Evolutionary conservation across 2,113 vertebrate species (phyloP).

Genomic region (Chiloscyllium plagiosum): DNA sequence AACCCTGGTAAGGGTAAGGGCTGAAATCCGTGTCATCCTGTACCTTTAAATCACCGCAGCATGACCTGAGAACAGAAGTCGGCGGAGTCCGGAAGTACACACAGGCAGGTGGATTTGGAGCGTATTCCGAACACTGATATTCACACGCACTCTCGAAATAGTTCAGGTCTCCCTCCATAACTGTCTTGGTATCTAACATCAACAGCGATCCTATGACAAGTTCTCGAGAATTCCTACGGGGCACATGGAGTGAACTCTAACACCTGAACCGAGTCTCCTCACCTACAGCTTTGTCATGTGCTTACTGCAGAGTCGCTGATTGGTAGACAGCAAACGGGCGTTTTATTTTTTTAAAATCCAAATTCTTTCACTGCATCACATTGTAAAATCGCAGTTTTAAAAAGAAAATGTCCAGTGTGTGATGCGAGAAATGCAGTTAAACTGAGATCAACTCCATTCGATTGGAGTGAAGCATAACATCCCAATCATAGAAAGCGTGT

Average conservation of each 20-base stretch:
- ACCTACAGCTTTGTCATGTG: slow-evolving; percentile 44
- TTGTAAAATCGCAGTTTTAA: neutral
- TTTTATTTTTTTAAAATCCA: too few relatives aligned
- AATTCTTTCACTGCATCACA: neutral
- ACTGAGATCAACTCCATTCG: neutral
- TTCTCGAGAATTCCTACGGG: neutral
- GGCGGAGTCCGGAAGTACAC: slow-evolving; percentile 39
- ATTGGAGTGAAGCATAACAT: neutral
- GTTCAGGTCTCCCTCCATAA: slow-evolving; percentile 45
- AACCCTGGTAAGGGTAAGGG: slow-evolving; percentile 36
- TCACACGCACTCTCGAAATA: slow-evolving; percentile 40
- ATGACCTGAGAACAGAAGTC: slow-evolving; percentile 29
- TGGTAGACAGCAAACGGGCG: slow-evolving; percentile 39
- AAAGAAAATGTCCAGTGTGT: neutral
- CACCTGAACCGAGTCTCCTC: slow-evolving; percentile 24
- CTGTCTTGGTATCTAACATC: neutral
- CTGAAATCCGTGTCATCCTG: slow-evolving; percentile 36
- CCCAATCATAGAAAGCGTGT: neutral
- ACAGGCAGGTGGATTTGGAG: slow-evolving; percentile 42
- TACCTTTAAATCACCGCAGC: slow-evolving; percentile 36
- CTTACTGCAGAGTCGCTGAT: slow-evolving; percentile 39
- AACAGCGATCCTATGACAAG: neutral
- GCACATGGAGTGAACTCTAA: slow-evolving; percentile 28
- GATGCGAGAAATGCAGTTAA: too few relatives aligned
- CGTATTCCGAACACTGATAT: slow-evolving; percentile 35